Evolutionary conservation across 2,888 invertebrate species (phyloP).

Genomic region (Harpagoxenus sublaevis): DNA sequence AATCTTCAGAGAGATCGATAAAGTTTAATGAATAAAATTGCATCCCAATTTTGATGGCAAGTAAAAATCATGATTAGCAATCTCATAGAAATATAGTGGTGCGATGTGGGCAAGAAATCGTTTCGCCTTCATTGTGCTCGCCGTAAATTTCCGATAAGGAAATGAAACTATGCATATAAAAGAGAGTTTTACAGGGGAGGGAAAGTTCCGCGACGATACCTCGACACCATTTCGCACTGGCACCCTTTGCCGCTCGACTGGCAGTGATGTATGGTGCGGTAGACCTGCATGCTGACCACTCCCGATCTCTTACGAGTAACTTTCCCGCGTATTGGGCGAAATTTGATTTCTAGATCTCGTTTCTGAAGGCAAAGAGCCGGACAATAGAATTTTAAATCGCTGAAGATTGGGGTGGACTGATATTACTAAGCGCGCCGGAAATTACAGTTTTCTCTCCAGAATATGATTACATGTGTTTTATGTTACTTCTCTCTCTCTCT

Average conservation of each 20-base stretch:
- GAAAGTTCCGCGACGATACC: slow-evolving; percentile 77
- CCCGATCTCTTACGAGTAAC: slow-evolving; percentile 51
- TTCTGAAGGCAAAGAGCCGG: slow-evolving; percentile 13
- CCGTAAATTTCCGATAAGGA: slow-evolving; percentile 84
- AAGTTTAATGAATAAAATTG: neutral
- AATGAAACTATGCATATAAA: slow-evolving; percentile 86
- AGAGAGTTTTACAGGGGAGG: slow-evolving; percentile 77
- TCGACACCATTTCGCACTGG: slow-evolving; percentile 81
- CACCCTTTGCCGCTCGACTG: slow-evolving; percentile 74
- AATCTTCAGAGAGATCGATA: neutral
- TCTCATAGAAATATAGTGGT: neutral
- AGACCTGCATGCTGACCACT: slow-evolving; percentile 74
- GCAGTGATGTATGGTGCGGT: slow-evolving; percentile 83
- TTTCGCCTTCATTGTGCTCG: slow-evolving; percentile 5
- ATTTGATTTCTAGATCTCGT: slow-evolving; percentile 48
- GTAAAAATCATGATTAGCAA: neutral
- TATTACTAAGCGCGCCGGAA: slow-evolving; percentile 17
- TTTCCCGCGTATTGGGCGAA: slow-evolving; percentile 29
- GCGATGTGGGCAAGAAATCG: neutral
- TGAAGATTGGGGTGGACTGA: neutral
- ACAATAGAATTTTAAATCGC: slow-evolving; percentile 51
- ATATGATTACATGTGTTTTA: neutral
- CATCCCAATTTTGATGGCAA: neutral
- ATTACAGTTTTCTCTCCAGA: slow-evolving; percentile 16
- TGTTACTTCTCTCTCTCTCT: neutral